Percentiles rank a stretch among this genome's conserved stretches.
Conservation (phyloP, 2,797 vertebrate species). For the Knipowitschia caucasica region DNA sequence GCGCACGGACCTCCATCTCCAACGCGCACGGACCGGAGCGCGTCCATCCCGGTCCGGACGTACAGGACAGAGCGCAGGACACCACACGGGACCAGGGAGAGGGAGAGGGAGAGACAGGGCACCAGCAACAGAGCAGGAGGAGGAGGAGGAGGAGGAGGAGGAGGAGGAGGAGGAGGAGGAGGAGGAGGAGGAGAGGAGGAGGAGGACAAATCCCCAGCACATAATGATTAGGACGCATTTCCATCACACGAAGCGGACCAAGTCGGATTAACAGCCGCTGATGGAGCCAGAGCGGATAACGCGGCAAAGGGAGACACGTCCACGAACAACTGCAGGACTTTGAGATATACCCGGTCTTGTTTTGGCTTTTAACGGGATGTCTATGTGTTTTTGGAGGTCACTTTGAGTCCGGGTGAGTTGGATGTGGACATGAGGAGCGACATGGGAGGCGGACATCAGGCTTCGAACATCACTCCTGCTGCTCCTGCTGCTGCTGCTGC, state of each 20-base stretch:
- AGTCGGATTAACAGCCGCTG: constrained; percentile 72
- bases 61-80: no score
- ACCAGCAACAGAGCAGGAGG: no score
- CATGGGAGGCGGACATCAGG: no score
- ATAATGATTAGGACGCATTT: constrained; percentile 79
- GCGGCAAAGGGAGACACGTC: constrained; percentile 14
- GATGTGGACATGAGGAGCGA: constrained; percentile 13
- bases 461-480: no score
- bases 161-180: constrained; percentile 22
- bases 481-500: no score
- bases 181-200: constrained; percentile 24
- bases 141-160: constrained; percentile 31
- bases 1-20: neutral
- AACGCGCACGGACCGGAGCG: constrained; percentile 34
- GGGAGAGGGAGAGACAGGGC: constrained; percentile 46
- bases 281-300: constrained; percentile 35
- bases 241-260: constrained; percentile 72
- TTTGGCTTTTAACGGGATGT: constrained; percentile 43
- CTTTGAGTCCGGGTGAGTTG: constrained; percentile 28
- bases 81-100: constrained; percentile 7
- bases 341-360: neutral
- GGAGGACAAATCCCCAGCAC: constrained; percentile 79
- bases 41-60: constrained; percentile 34
- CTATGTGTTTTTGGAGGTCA: constrained; percentile 39
- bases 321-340: neutral